Percentiles rank a stretch among this genome's conserved stretches.
Conservation (phyloP, 2,888 invertebrate species). For the Amorpha juglandis region DNA sequence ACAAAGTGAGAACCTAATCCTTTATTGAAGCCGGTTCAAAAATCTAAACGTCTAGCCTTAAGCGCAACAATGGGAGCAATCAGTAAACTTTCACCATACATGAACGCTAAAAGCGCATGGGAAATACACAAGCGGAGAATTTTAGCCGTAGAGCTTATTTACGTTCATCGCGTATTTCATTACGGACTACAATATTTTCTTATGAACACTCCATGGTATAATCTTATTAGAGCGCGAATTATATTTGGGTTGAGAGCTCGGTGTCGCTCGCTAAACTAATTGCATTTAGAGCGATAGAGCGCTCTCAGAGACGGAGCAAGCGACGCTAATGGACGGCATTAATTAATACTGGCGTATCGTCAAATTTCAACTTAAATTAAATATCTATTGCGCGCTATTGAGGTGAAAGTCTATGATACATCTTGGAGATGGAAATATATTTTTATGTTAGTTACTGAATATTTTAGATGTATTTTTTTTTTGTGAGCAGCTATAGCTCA, state of each 20-base stretch:
- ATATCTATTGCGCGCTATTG: conserved; percentile 62
- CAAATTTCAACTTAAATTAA: conserved; percentile 68
- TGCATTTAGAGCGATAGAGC: conserved; percentile 77
- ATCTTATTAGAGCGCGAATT: conserved; percentile 75
- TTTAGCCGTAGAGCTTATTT: background rate
- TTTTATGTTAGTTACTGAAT: background rate
- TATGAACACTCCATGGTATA: conserved; percentile 69
- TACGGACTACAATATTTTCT: conserved; percentile 68
- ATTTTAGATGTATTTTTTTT: background rate
- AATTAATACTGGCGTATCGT: conserved; percentile 78
- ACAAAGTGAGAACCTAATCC: too few species aligned
- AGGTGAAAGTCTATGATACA: conserved; percentile 42
- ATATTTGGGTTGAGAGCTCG: conserved; percentile 72
- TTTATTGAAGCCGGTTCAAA: too few species aligned
- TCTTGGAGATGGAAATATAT: background rate
- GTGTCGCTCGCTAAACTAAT: conserved; percentile 74
- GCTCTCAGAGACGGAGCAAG: conserved; percentile 68
- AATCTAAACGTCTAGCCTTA: too few species aligned
- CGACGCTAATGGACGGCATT: conserved; percentile 81
- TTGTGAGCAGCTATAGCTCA: too few species aligned
- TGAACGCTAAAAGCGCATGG: background rate
- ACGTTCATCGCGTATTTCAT: conserved; percentile 53
- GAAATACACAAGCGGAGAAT: background rate
- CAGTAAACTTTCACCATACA: background rate
- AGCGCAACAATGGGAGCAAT: background rate